Percentiles rank a stretch among this genome's conserved stretches.
Conservation (phyloP, 2,113 vertebrate genomes). For the Hippopotamus amphibius region DNA sequence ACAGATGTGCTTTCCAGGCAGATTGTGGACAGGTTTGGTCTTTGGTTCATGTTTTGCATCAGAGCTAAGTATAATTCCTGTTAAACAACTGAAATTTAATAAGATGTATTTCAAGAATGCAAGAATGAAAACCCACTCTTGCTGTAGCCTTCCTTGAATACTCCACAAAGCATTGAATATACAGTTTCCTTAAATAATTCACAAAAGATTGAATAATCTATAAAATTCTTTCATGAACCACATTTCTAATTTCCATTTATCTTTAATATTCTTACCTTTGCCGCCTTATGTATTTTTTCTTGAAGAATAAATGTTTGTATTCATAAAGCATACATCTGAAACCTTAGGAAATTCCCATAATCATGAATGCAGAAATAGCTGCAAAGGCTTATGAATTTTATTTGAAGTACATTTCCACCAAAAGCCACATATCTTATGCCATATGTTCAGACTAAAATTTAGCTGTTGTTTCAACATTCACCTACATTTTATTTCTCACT, state of each 20-base stretch:
- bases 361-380: not conserved
- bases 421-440: not conserved
- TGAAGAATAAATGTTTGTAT: not conserved
- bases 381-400: not conserved
- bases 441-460: not conserved
- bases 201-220: not conserved
- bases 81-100: not conserved
- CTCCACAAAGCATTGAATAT: not conserved
- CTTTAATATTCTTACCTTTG: not conserved
- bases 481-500: not conserved
- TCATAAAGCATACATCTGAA: not conserved
- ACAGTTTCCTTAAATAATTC: not conserved
- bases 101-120: not conserved
- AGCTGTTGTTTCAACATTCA: not conserved
- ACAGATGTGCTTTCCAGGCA: not conserved
- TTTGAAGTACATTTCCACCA: not conserved
- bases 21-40: accelerated
- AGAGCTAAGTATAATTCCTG: not conserved
- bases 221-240: not conserved
- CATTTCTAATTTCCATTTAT: not conserved
- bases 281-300: not conserved
- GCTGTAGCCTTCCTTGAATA: not conserved
- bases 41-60: not conserved
- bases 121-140: not conserved
- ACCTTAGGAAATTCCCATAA: not conserved